These are phyloP conservation scores for Tamias sibiricus DNA, from an alignment of 2,113 vertebrate genomes.

Conservation along the genomic window DNA sequence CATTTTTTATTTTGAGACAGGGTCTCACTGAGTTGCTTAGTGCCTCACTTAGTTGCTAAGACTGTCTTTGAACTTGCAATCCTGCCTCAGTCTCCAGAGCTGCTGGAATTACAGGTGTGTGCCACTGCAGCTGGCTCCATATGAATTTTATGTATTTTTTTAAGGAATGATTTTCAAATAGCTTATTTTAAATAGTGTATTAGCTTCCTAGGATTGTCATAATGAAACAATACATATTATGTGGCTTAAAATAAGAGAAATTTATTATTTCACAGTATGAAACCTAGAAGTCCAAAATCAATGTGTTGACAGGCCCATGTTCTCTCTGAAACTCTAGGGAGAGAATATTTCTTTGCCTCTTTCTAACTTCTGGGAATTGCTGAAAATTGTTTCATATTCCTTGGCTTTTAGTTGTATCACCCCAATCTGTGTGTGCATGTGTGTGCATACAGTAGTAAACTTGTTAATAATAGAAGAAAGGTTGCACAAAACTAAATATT, in stretches of 20 bases:
- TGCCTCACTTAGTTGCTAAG: too few species aligned
- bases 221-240: not conserved
- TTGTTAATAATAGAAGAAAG: not conserved
- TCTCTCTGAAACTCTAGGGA: not conserved
- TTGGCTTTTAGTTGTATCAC: not conserved
- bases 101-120: too few species aligned
- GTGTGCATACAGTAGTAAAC: not conserved
- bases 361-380: not conserved
- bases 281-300: slow-evolving; percentile 1
- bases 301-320: not conserved
- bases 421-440: not conserved
- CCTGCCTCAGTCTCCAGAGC: too few species aligned
- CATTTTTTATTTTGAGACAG: too few species aligned
- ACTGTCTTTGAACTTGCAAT: too few species aligned
- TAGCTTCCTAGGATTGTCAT: not conserved
- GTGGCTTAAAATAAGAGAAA: not conserved
- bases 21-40: too few species aligned
- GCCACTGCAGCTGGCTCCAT: too few species aligned
- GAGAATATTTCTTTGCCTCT: not conserved
- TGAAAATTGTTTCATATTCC: not conserved
- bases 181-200: not conserved
- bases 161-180: not conserved
- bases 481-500: not conserved
- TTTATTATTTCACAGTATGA: not conserved
- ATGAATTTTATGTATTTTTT: not conserved